phyloP scores from a whole-genome alignment of 2,797 vertebrate species.

The Protonibea diacanthus region DNA sequence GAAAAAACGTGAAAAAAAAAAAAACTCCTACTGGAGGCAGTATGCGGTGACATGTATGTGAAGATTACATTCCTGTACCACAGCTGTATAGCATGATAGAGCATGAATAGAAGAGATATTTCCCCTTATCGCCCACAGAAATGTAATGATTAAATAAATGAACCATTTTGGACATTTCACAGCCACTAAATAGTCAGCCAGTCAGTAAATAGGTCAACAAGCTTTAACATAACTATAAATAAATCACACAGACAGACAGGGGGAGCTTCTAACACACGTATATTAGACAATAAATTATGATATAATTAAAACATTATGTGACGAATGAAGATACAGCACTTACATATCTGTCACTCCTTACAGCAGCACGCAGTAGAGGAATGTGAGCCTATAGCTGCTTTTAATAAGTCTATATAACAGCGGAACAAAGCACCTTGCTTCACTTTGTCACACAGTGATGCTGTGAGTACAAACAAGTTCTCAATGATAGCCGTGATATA shows the following conservation, averaged over 20 bases:
- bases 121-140: neutral
- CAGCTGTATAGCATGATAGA: too few relatives aligned
- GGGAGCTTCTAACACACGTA: neutral
- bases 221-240: neutral
- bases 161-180: neutral
- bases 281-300: neutral
- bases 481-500: neutral
- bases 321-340: too few relatives aligned
- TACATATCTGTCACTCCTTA: neutral
- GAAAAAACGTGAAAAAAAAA: conserved; percentile 13
- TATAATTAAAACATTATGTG: too few relatives aligned
- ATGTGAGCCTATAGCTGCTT: neutral
- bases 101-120: neutral
- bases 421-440: neutral
- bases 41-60: neutral
- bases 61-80: neutral
- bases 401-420: neutral
- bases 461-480: neutral
- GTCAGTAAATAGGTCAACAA: neutral
- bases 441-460: neutral
- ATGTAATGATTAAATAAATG: neutral
- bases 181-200: neutral
- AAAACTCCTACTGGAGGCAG: neutral
- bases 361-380: neutral
- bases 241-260: neutral